Conservation (phyloP, 1,140 invertebrate genomes). For the Anagrus nilaparvatae region DNA sequence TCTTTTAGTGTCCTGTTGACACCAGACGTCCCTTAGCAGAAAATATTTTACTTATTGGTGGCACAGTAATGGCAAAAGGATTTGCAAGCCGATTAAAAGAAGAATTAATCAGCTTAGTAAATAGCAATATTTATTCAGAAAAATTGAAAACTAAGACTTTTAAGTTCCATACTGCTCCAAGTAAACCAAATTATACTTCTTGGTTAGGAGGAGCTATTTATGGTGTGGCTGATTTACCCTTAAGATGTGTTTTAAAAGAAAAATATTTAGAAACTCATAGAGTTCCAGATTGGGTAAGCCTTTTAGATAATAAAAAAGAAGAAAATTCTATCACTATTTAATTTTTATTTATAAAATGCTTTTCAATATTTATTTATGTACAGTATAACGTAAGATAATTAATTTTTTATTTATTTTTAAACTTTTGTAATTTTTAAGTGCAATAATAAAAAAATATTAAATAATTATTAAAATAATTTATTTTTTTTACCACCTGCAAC, state of each 20-base stretch:
- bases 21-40: constrained; percentile 59
- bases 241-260: constrained; percentile 65
- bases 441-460: constrained; percentile 1
- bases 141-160: constrained; percentile 57
- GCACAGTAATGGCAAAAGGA: constrained; percentile 70
- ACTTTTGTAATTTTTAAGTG: constrained; percentile 5
- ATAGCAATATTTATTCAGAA: constrained; percentile 52
- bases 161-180: constrained; percentile 67
- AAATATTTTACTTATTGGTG: constrained; percentile 77
- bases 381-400: too few relatives aligned
- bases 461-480: background rate
- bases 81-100: constrained; percentile 62
- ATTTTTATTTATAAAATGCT: constrained; percentile 6
- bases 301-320: constrained; percentile 49
- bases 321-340: constrained; percentile 16
- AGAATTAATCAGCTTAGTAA: constrained; percentile 59
- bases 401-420: constrained; percentile 5
- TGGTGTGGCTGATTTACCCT: constrained; percentile 68
- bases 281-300: constrained; percentile 75
- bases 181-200: constrained; percentile 72
- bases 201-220: constrained; percentile 84
- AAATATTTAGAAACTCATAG: constrained; percentile 55
- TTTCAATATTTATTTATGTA: constrained; percentile 6
- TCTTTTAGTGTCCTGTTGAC: constrained; percentile 64
- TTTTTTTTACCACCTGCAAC: constrained; percentile 2